phyloP scores from a whole-genome alignment of 2,797 vertebrate genomes.

The Prionace glauca region DNA sequence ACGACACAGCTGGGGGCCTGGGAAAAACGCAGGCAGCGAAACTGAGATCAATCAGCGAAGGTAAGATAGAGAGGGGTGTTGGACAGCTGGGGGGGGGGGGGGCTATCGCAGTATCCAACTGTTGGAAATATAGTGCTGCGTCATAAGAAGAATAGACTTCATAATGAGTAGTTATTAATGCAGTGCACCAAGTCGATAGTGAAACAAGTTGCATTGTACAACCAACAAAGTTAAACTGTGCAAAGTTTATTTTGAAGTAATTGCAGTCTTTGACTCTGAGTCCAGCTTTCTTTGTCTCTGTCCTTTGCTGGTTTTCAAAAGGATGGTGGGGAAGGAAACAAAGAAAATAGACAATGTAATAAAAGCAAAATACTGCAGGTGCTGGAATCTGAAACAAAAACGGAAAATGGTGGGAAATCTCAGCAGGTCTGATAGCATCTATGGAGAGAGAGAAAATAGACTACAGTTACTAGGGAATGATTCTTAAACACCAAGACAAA shows the following conservation, averaged over 20 bases:
- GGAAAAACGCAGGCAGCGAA: constrained; percentile 72
- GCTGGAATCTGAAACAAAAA: no score
- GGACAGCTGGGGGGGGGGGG: background rate
- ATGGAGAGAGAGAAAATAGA: background rate
- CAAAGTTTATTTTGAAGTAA: background rate
- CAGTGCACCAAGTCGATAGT: background rate
- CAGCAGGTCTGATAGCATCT: no score
- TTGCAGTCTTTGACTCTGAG: background rate
- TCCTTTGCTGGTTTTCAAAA: background rate
- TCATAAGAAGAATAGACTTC: background rate
- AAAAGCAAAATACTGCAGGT: no score
- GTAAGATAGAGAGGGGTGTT: constrained; percentile 56
- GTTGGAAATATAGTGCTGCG: background rate
- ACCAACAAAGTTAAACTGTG: background rate
- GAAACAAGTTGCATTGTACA: background rate
- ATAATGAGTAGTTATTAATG: background rate
- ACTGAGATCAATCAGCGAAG: constrained; percentile 85
- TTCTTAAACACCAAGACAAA: background rate
- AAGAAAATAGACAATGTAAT: background rate
- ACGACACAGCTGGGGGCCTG: constrained; percentile 92
- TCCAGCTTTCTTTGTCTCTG: background rate
- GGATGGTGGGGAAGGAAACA: background rate
- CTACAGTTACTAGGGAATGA: background rate
- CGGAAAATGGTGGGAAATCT: no score
- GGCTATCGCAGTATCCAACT: background rate